Percentiles rank a stretch among this genome's conserved stretches.
Evolutionary conservation across 2,888 invertebrate genomes (phyloP).

Genomic region (Sinelater perroti): DNA sequence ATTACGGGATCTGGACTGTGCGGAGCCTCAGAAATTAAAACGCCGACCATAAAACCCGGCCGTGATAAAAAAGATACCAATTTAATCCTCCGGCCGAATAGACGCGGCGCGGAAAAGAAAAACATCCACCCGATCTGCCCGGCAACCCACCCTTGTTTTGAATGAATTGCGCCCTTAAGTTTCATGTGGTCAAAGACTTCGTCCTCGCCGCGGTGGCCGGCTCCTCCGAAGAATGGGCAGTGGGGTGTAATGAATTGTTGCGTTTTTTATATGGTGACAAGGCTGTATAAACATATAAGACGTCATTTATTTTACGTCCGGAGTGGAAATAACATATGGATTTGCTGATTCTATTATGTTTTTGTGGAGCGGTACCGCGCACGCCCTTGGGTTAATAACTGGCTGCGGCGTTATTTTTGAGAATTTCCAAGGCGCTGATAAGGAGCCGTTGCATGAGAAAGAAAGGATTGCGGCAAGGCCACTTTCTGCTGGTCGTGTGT

Average conservation of each 20-base stretch:
- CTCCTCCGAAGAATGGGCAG: too few species aligned
- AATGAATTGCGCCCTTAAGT: slow-evolving; percentile 27
- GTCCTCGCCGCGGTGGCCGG: too few species aligned
- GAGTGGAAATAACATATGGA: too few species aligned
- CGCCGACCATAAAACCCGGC: slow-evolving; percentile 34
- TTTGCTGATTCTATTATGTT: too few species aligned
- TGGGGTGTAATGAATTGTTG: too few species aligned
- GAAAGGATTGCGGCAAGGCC: slow-evolving; percentile 3
- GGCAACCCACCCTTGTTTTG: slow-evolving; percentile 26
- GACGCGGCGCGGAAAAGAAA: slow-evolving; percentile 32
- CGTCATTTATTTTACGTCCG: too few species aligned
- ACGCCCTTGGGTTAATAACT: too few species aligned
- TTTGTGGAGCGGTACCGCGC: too few species aligned
- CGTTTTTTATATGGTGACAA: too few species aligned
- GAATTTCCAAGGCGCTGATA: slow-evolving; percentile 3
- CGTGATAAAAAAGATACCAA: slow-evolving; percentile 37
- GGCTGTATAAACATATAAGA: too few species aligned
- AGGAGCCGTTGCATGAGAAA: slow-evolving; percentile 3
- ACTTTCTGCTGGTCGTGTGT: too few species aligned
- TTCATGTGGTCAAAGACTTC: neutral
- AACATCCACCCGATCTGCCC: slow-evolving; percentile 29
- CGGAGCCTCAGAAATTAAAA: slow-evolving; percentile 37
- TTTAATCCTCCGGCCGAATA: slow-evolving; percentile 33
- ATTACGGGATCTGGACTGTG: slow-evolving; percentile 35
- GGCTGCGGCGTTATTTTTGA: slow-evolving; percentile 5